Conservation (phyloP, 2,888 invertebrate genomes). For the Lasioglossum lativentre region DNA sequence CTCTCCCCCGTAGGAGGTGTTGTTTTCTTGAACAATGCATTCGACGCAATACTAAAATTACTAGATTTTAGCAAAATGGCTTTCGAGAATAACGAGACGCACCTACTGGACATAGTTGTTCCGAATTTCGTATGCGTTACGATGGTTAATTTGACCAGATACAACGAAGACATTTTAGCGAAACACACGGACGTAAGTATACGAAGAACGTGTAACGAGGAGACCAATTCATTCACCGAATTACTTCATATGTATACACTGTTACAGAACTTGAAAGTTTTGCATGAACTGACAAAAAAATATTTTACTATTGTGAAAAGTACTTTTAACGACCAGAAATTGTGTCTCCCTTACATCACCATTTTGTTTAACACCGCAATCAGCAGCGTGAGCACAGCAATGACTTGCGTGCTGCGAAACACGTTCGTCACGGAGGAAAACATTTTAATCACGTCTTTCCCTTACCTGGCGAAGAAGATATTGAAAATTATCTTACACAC, state of each 20-base stretch:
- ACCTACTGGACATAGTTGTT: constrained; percentile 57
- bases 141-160: constrained; percentile 64
- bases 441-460: constrained; percentile 55
- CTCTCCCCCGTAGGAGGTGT: constrained; percentile 59
- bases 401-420: constrained; percentile 36
- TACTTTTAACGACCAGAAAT: constrained; percentile 26
- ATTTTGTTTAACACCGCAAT: constrained; percentile 68
- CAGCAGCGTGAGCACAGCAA: constrained; percentile 63
- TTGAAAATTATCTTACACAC: constrained; percentile 59
- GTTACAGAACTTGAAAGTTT: constrained; percentile 66
- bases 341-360: constrained; percentile 60
- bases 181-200: constrained; percentile 67
- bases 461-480: constrained; percentile 67
- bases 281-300: constrained; percentile 56
- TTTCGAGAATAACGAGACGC: constrained; percentile 61
- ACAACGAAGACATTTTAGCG: constrained; percentile 46
- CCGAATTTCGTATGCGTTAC: constrained; percentile 66
- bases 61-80: constrained; percentile 62
- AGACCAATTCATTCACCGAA: neutral
- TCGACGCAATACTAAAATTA: constrained; percentile 57
- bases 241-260: constrained; percentile 33
- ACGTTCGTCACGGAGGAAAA: constrained; percentile 10
- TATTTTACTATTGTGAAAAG: constrained; percentile 55
- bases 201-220: neutral
- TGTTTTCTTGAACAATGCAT: constrained; percentile 60